phyloP scores from a whole-genome alignment of 2,113 vertebrate species.

The Prionailurus viverrinus region DNA sequence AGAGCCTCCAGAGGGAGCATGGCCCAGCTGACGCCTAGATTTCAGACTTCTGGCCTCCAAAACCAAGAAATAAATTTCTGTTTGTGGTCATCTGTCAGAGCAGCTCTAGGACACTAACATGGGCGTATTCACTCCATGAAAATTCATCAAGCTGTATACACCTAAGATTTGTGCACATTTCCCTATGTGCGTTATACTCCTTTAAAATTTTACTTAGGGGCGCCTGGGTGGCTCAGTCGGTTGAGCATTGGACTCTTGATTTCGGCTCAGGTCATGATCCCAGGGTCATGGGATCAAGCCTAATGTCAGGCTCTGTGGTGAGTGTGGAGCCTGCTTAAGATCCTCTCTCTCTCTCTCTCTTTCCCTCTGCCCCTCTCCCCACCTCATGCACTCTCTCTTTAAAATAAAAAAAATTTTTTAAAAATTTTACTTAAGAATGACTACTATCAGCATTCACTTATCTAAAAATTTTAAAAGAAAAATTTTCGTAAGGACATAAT shows the following conservation, averaged over 20 bases:
- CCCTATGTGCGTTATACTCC: background rate
- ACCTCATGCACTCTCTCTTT: no score
- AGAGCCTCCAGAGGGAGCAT: background rate
- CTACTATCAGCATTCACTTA: background rate
- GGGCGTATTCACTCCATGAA: background rate
- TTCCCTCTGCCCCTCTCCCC: no score
- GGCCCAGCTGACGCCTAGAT: background rate
- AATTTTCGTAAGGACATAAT: background rate
- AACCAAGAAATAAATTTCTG: background rate
- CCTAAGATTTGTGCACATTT: background rate
- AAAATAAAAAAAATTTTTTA: background rate
- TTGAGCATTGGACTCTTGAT: background rate
- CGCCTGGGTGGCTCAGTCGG: background rate
- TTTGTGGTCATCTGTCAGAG: background rate
- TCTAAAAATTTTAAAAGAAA: background rate
- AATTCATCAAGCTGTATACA: background rate
- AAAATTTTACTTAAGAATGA: background rate
- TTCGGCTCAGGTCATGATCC: background rate
- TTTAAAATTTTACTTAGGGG: constrained; percentile 9
- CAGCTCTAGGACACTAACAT: background rate
- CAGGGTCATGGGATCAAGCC: fast-evolving
- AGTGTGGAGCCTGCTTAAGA: background rate
- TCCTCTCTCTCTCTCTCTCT: background rate
- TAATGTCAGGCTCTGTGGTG: background rate
- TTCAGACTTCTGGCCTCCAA: background rate